These are phyloP conservation scores for Cheirogaleus medius DNA, from an alignment of 2,113 vertebrate genomes.

Conservation along the genomic window DNA sequence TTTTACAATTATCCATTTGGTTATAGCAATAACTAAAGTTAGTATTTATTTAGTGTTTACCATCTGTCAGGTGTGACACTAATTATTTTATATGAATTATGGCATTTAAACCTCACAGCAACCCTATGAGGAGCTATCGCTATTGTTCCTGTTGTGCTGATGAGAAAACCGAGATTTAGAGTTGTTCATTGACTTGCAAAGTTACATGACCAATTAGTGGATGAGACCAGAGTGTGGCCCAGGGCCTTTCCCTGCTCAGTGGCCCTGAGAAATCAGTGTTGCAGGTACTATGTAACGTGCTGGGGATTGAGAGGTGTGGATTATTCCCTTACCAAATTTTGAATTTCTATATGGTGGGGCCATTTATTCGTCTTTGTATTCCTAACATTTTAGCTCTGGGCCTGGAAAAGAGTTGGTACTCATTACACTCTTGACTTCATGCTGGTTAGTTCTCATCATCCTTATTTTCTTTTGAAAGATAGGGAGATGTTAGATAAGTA, in stretches of 20 bases:
- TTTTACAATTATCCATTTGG: neutral
- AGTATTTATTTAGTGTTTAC: neutral
- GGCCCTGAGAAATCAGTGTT: neutral
- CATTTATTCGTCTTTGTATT: neutral
- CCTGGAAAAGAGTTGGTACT: neutral
- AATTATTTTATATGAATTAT: neutral
- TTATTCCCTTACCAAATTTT: neutral
- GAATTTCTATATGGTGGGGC: neutral
- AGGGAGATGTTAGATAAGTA: neutral
- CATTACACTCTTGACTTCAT: neutral
- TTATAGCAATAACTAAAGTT: neutral
- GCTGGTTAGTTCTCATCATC: neutral
- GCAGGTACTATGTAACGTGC: too few species aligned
- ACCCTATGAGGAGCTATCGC: neutral
- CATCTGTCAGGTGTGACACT: neutral
- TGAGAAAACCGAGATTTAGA: neutral
- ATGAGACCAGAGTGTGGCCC: neutral
- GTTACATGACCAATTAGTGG: neutral
- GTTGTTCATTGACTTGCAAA: neutral
- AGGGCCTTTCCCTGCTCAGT: neutral
- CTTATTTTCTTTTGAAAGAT: neutral
- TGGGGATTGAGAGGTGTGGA: rapidly evolving
- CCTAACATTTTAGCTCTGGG: neutral
- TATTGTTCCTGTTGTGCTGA: neutral
- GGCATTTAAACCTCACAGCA: neutral